Evolutionary conservation across 2,888 invertebrate genomes (phyloP), one percentile per base, ranked within the genome.

Genomic region (Noctua janthe): DNA sequence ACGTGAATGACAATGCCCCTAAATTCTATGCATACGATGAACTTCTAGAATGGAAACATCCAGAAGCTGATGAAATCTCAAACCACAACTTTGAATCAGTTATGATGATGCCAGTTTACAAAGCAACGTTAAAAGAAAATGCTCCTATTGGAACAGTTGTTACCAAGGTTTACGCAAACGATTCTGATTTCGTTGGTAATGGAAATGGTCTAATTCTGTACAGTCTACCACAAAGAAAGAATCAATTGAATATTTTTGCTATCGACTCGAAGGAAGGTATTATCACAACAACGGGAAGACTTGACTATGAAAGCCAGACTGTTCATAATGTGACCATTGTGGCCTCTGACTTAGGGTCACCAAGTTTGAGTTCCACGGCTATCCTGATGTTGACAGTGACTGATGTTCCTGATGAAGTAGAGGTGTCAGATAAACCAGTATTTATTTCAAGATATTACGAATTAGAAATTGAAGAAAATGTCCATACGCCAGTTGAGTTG

Each of bases 191-290:
- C 88, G 95, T 98, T 69, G 98, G 98, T 2, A 99, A 99, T 91
- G 99, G 99, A n/a, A 99, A 99, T 91, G 99, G 99, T 0, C 94
- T 99, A 69, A 98, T 99, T 5, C 95, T 99, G 0, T 99, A 98
- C 88, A 98, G 98, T 88, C 96, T 99, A 70, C 97, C 98, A 0
- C 98, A 98, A 82, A 97, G 97, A 84, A 98, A 97, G 84, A 97
- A 97, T 90, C 97, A 97, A 64, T 95, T 97, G 0, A 97, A 97
- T 90, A 94, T 98, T 69, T 99, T 99, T 92, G 97, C 98, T 39
- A 98, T 99, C 74, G 99, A 99, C 93, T 98, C 98, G 0, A 98
- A 99, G 90, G 98, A 99, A 91, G 99, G 99, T 17, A 97, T 98
- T 1, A 97, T 99, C 0, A 98, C 98, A 13, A 98, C 98, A 0